Evolutionary conservation across 2,113 vertebrate genomes (phyloP), one percentile per base, ranked within the genome.

Genomic region (Herpailurus yagouaroundi): DNA sequence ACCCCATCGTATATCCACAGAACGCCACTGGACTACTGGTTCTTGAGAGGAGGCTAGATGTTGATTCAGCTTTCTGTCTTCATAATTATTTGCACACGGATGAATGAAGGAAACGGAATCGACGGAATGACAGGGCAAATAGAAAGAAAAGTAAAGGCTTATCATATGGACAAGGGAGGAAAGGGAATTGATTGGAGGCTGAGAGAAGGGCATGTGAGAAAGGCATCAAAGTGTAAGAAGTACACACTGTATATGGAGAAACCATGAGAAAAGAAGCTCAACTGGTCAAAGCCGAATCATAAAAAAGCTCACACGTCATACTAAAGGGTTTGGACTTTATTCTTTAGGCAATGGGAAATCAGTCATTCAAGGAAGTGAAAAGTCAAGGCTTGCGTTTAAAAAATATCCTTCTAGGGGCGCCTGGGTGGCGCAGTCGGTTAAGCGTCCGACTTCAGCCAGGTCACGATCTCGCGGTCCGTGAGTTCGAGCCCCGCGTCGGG

Each of bases 361-460:
- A 92, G 45, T 64, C 55, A 92, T 71, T 92, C 48, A 79, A 90
- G 84, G 41, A 79, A 92, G 87, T 60, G 31, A n/a, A 79, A 86
- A 76, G 86, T 68, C 93, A 77, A 89, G 41, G 50, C 19, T 96
- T 89, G 83, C 45, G 29, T 86, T 96, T 92, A 25, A 91, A n/a
- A 31, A 71, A 77, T 41, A 86, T 76, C 31, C 14, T 83, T 82
- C 68, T 41, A 29, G 90, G n/a, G n/a, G n/a, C n/a, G n/a, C n/a
- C n/a, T n/a, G n/a, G n/a, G n/a, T n/a, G n/a, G n/a, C n/a, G n/a
- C n/a, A n/a, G n/a, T n/a, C n/a, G n/a, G n/a, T n/a, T n/a, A n/a
- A n/a, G n/a, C n/a, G n/a, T n/a, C n/a, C n/a, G n/a, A n/a, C n/a
- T n/a, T n/a, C n/a, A n/a, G n/a, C n/a, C n/a, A n/a, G n/a, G n/a